These are phyloP conservation scores for Saguinus imperator DNA, from an alignment of 2,113 vertebrate genomes.

Conservation along the genomic window DNA sequence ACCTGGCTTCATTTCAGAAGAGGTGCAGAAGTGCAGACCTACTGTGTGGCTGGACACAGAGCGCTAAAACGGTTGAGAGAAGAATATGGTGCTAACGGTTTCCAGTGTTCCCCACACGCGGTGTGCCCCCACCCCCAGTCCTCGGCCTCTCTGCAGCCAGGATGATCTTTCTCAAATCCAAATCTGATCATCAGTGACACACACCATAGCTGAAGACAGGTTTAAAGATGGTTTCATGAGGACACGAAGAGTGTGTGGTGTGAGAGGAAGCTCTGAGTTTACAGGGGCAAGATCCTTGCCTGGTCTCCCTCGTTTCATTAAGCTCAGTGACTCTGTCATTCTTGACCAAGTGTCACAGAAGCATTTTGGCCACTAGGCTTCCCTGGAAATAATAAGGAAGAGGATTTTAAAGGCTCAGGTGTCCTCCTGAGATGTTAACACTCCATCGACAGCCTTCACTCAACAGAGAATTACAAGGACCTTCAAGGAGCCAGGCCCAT, in stretches of 20 bases:
- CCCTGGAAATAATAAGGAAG: not conserved
- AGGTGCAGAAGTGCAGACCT: fast-evolving
- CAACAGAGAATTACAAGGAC: not conserved
- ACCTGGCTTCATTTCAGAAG: not conserved
- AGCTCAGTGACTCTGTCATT: not conserved
- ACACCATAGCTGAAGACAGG: not conserved
- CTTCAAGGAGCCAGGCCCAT: not conserved
- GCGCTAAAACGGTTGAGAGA: not conserved
- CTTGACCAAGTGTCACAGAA: not conserved
- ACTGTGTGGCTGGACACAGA: not conserved
- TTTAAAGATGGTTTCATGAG: fast-evolving
- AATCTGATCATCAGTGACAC: not conserved
- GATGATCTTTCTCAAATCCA: not conserved
- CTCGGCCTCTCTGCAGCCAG: not conserved
- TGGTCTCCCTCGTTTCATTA: not conserved
- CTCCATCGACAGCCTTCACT: not conserved
- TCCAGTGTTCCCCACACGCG: fast-evolving
- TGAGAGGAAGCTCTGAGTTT: not conserved
- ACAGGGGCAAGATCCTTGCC: not conserved
- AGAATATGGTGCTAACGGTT: not conserved
- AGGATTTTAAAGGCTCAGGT: not conserved
- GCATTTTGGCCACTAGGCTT: not conserved
- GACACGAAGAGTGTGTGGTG: not conserved
- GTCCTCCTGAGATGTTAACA: not conserved
- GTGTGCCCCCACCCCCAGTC: not conserved